Conservation (phyloP, 2,113 vertebrate species). For the Miniopterus natalensis region DNA sequence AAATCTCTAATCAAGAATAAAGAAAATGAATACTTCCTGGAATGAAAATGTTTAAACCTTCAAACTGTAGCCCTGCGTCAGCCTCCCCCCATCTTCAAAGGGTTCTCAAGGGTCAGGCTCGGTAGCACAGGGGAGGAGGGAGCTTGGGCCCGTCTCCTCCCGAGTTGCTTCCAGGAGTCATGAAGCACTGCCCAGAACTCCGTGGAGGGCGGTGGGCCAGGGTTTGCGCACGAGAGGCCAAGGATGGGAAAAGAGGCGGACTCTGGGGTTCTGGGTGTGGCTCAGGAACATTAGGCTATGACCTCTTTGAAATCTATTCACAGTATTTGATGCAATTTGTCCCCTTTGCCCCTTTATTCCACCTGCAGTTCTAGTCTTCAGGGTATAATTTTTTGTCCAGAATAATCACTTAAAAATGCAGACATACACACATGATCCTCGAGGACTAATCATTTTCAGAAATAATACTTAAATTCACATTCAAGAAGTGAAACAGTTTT, state of each 20-base stretch:
- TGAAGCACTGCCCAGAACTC: background rate
- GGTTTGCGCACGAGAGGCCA: background rate
- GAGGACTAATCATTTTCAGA: background rate
- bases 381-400: background rate
- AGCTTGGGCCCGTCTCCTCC: background rate
- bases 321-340: background rate
- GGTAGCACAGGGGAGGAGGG: background rate
- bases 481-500: background rate
- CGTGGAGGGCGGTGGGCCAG: background rate
- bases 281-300: background rate
- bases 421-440: background rate
- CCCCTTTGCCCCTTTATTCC: background rate
- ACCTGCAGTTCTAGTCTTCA: background rate
- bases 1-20: conserved; percentile 47
- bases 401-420: background rate
- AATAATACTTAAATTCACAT: background rate
- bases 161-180: background rate
- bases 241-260: background rate
- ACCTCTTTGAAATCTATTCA: background rate
- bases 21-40: background rate
- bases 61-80: background rate
- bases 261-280: background rate
- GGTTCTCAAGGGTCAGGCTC: background rate
- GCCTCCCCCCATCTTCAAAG: background rate
- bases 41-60: conserved; percentile 5